A percentile compares a stretch with the other conserved stretches of the same genome.
Conservation (phyloP, 1,140 invertebrate genomes). For the Solenopsis fugax region DNA sequence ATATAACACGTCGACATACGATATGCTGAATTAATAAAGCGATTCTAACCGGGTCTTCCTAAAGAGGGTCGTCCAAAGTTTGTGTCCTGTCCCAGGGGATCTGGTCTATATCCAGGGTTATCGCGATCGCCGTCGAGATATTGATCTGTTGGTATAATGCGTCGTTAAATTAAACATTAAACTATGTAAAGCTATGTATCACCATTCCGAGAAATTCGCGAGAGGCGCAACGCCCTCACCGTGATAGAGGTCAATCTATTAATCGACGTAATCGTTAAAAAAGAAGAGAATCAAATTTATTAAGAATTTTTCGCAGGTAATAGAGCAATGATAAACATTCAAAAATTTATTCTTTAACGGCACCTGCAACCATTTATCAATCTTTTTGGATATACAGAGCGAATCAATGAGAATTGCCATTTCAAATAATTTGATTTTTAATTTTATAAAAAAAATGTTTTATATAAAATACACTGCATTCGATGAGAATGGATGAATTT, state of each 20-base stretch:
- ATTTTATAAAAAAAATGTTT: too few species aligned
- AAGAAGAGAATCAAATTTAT: neutral
- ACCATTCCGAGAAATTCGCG: neutral
- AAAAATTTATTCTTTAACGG: neutral
- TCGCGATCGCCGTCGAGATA: constrained; percentile 83
- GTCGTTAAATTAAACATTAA: constrained; percentile 40
- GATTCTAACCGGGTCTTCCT: constrained; percentile 82
- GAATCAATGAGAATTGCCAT: too few species aligned
- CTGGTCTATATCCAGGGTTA: constrained; percentile 83
- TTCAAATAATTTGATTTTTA: too few species aligned
- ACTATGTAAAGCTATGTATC: too few species aligned
- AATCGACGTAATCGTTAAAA: neutral
- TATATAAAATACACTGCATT: too few species aligned
- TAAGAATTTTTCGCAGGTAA: neutral
- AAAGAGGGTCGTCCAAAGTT: constrained; percentile 86
- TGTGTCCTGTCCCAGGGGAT: constrained; percentile 87
- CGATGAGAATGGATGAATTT: too few species aligned
- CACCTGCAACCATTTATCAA: neutral
- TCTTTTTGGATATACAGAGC: neutral
- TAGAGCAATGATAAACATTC: neutral
- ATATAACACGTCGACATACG: neutral
- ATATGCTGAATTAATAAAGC: constrained; percentile 47
- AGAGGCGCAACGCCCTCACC: neutral
- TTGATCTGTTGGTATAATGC: constrained; percentile 80
- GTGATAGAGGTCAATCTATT: constrained; percentile 12